Conservation (phyloP, 2,113 vertebrate species). For the Nibea albiflora region DNA sequence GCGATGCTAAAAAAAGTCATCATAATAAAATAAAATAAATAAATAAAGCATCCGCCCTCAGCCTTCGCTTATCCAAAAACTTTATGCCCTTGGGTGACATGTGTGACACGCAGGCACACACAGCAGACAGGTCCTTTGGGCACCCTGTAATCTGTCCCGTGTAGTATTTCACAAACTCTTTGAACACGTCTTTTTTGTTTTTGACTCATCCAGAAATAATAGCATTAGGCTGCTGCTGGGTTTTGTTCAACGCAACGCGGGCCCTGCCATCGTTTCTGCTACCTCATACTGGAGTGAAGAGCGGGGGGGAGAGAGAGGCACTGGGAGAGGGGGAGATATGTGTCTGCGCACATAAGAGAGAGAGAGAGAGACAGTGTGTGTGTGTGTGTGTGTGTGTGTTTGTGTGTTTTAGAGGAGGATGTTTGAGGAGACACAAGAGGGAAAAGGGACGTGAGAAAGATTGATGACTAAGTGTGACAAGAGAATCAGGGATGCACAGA, state of each 20-base stretch:
- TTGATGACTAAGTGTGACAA: constrained; percentile 63
- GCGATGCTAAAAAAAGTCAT: constrained; percentile 50
- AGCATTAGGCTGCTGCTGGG: constrained; percentile 47
- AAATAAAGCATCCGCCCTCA: constrained; percentile 30
- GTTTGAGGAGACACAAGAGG: constrained; percentile 40
- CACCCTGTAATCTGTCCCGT: constrained; percentile 43
- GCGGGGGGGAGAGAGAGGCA: not conserved
- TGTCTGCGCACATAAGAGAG: not conserved
- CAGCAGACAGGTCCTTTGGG: constrained; percentile 44
- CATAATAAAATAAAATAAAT: constrained; percentile 40
- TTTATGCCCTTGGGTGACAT: constrained; percentile 53
- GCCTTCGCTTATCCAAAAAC: constrained; percentile 28
- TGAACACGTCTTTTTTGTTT: constrained; percentile 62
- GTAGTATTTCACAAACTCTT: constrained; percentile 67
- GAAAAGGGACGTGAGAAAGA: constrained; percentile 54
- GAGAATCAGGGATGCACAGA: constrained; percentile 39
- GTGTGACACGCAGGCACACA: constrained; percentile 8
- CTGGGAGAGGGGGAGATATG: not conserved
- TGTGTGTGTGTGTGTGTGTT: not conserved
- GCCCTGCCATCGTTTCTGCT: constrained; percentile 68
- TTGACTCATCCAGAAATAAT: constrained; percentile 64
- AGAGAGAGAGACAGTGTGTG: not conserved
- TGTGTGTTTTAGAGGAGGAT: constrained; percentile 4
- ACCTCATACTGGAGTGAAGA: constrained; percentile 47
- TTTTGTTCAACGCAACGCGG: constrained; percentile 36